Percentiles rank a stretch among this genome's conserved stretches.
These are phyloP conservation scores for Gymnoscelis rufifasciata DNA, from an alignment of 2,888 invertebrate genomes.

Conservation along the genomic window DNA sequence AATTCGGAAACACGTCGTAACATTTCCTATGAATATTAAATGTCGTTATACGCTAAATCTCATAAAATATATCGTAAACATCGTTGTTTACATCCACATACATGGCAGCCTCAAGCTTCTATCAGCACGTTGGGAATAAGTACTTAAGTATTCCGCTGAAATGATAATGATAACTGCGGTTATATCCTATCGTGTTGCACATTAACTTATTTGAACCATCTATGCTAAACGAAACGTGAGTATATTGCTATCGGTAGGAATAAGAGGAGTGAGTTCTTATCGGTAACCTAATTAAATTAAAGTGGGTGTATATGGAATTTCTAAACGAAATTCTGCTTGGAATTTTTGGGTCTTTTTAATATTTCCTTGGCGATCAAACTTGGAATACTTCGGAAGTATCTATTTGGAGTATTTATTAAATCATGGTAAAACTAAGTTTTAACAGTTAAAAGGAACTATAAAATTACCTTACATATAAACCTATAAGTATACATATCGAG, in stretches of 20 bases:
- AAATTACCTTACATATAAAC: too few species aligned
- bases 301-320: neutral
- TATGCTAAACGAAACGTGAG: neutral
- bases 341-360: too few species aligned
- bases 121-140: slow-evolving; percentile 28
- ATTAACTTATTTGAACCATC: slow-evolving; percentile 1
- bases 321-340: neutral
- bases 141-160: slow-evolving; percentile 37
- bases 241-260: neutral
- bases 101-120: slow-evolving; percentile 28
- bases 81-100: slow-evolving; percentile 12
- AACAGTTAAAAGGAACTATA: too few species aligned
- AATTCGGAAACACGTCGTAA: slow-evolving; percentile 21
- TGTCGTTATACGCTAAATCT: slow-evolving; percentile 20
- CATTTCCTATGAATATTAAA: slow-evolving; percentile 27
- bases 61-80: slow-evolving; percentile 20
- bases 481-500: neutral
- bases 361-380: too few species aligned
- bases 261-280: neutral
- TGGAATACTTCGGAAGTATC: too few species aligned
- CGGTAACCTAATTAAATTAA: neutral
- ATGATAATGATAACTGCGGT: slow-evolving; percentile 36
- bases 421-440: too few species aligned
- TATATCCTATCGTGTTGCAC: slow-evolving; percentile 39
- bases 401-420: too few species aligned